Evolutionary conservation across 1,140 invertebrate species (phyloP).

Genomic region (Theocolax elegans): DNA sequence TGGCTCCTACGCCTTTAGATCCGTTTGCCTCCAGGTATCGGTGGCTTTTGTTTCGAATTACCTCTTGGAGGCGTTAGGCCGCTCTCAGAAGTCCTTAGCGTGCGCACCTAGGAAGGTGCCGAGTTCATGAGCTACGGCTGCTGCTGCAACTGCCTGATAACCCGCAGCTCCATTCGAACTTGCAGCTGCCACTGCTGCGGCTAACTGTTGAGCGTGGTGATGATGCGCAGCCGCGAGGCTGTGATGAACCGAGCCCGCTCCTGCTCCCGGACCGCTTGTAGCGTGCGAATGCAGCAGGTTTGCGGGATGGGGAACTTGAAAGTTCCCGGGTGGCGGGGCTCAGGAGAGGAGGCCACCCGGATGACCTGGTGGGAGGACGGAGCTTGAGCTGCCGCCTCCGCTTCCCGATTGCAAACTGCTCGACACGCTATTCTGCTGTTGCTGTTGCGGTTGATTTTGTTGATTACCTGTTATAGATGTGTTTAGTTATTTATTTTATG

Average conservation of each 20-base stretch:
- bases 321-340: constrained; percentile 69
- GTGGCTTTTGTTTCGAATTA: too few relatives aligned
- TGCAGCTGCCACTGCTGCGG: constrained; percentile 23
- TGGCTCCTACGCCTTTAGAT: too few relatives aligned
- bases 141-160: constrained; percentile 53
- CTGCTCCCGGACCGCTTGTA: constrained; percentile 45
- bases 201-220: constrained; percentile 49
- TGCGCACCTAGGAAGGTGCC: constrained; percentile 59
- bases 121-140: constrained; percentile 55
- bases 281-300: constrained; percentile 63
- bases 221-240: constrained; percentile 60
- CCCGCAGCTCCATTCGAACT: constrained; percentile 48
- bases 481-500: too few relatives aligned
- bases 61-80: constrained; percentile 56
- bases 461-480: constrained; percentile 52
- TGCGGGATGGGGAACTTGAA: constrained; percentile 66
- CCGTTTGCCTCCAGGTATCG: constrained; percentile 21
- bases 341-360: constrained; percentile 65
- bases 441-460: constrained; percentile 59
- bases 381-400: constrained; percentile 22
- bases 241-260: constrained; percentile 46
- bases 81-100: constrained; percentile 66
- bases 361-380: constrained; percentile 63
- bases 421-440: constrained; percentile 30
- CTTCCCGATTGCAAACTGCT: constrained; percentile 25